A percentile compares a stretch with the other conserved stretches of the same genome.
Evolutionary conservation across 2,888 invertebrate genomes (phyloP).

Genomic region (Diabrotica balteata): DNA sequence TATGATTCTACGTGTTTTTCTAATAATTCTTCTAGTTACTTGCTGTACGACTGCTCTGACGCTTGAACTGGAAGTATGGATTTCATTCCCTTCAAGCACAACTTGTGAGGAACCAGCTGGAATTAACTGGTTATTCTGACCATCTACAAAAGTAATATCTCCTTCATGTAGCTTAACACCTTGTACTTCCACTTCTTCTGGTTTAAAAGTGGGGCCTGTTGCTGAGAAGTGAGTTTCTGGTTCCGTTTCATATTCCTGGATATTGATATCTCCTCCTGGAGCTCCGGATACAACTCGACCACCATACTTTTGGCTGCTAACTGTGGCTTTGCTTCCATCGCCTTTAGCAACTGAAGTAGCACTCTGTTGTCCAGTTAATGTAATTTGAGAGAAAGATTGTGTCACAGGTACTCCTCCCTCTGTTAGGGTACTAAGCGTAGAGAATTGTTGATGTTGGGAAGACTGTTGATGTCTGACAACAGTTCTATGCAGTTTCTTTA

Average conservation of each 20-base stretch:
- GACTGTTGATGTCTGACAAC: constrained; percentile 72
- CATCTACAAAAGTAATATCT: constrained; percentile 57
- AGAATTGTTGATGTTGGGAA: constrained; percentile 69
- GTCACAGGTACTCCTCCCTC: constrained; percentile 67
- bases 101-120: constrained; percentile 47
- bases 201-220: constrained; percentile 65
- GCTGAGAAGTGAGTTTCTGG: constrained; percentile 68
- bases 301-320: constrained; percentile 70
- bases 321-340: constrained; percentile 69
- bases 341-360: constrained; percentile 66
- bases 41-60: constrained; percentile 83
- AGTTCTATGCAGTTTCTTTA: constrained; percentile 75
- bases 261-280: constrained; percentile 69
- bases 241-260: constrained; percentile 71
- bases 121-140: constrained; percentile 50
- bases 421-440: constrained; percentile 64
- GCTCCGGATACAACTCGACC: constrained; percentile 69
- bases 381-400: constrained; percentile 64
- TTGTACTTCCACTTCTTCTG: constrained; percentile 55
- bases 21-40: constrained; percentile 78
- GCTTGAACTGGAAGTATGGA: constrained; percentile 71
- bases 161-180: constrained; percentile 59
- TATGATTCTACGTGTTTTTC: constrained; percentile 77
- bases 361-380: constrained; percentile 71
- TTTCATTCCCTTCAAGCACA: constrained; percentile 53